phyloP scores from a whole-genome alignment of 2,888 invertebrate species.

The Digitonthophagus gazella region DNA sequence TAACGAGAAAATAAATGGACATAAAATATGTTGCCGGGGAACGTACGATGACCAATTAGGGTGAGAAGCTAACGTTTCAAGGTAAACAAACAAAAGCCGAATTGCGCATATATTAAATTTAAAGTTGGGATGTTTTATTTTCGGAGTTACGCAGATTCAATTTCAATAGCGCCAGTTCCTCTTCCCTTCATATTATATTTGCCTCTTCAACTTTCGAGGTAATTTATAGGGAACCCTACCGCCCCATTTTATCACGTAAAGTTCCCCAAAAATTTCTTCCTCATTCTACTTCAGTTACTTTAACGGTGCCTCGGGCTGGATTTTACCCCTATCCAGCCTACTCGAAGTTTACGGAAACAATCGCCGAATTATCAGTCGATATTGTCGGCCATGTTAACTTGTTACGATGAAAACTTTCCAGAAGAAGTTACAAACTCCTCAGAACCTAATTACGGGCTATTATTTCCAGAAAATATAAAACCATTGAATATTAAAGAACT shows the following conservation, averaged over 20 bases:
- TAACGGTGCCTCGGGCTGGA: not conserved
- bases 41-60: too few species aligned
- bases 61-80: not conserved
- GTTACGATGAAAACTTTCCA: not conserved
- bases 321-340: not conserved
- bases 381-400: not conserved
- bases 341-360: not conserved
- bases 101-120: not conserved
- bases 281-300: not conserved
- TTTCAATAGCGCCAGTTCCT: not conserved
- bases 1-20: not conserved
- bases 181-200: not conserved
- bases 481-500: too few species aligned
- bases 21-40: not conserved
- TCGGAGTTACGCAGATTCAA: not conserved
- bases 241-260: not conserved
- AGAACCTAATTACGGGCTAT: not conserved
- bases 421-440: not conserved
- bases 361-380: not conserved
- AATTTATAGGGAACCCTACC: not conserved
- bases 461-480: too few species aligned
- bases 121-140: not conserved
- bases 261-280: not conserved
- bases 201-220: not conserved
- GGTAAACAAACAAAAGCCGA: not conserved